Evolutionary conservation across 1,140 invertebrate genomes (phyloP), one percentile per base, ranked within the genome.

Genomic region (Drosophila dunni): DNA sequence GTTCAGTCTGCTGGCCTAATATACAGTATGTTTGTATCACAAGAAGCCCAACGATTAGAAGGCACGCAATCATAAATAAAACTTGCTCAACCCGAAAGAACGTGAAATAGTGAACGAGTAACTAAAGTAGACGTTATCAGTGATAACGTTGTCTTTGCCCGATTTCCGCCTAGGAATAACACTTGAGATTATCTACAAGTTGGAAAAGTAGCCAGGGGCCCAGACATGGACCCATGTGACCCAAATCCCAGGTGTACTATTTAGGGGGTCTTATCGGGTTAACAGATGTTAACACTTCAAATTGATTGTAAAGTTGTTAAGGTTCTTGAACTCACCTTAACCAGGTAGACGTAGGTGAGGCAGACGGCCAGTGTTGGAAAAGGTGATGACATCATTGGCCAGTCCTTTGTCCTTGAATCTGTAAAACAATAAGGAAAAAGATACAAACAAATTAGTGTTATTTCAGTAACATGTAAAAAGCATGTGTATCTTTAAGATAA

Each of bases 311-410:
- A 10, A 29, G 11, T 7, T n/a, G 42, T 11, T 46, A 17, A 17
- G 64, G 17, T 38, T 68, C 34, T 38, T 9, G 7, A 62, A 93
- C 93, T 93, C 61, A 96, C 94, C 93, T 97, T 97, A 60, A 97
- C 96, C 73, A 96, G 82, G 86, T 96, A 96, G 24, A 96, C 95
- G 81, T 97, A 97, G 67, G 94, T 93, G 53, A 97, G 92, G 89
- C 96, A 97, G 72, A 97, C 95, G 69, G 94, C 93, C 75, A 97
- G 88, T 17, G 97, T 98, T 42, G 97, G 97, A 61, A 96, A 95
- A 45, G 97, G 97, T 68, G 96, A 95, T 58, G 95, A 95, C 95
- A 98, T 97, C 79, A 98, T 92, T 46, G 95, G 94, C 96, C 97
- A 98, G 89, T 96, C 94, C 79, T 96, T 96, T 66, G 97, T 97